A percentile compares a stretch with the other conserved stretches of the same genome.
These are phyloP conservation scores for Eilema griseolum DNA, from an alignment of 2,888 invertebrate species.

Conservation along the genomic window DNA sequence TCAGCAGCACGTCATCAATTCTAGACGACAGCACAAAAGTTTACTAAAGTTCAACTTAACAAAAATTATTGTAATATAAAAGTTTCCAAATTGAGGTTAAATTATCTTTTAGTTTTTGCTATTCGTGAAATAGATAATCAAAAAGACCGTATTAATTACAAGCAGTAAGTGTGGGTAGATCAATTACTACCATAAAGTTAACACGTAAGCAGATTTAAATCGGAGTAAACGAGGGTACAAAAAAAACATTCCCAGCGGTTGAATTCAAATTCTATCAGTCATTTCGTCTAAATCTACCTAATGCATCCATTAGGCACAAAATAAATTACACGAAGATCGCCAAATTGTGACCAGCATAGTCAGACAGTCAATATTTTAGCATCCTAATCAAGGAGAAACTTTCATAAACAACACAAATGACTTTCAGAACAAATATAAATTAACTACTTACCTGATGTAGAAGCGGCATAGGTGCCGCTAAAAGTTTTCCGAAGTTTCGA, in stretches of 20 bases:
- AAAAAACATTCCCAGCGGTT: neutral
- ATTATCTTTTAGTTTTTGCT: neutral
- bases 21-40: neutral
- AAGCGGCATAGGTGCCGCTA: conserved; percentile 77
- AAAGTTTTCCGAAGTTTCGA: conserved; percentile 64
- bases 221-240: neutral
- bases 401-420: neutral
- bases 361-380: neutral
- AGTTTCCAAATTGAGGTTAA: neutral
- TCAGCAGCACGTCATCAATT: neutral
- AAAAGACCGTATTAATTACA: neutral
- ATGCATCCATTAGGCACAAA: neutral
- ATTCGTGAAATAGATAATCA: too few species aligned
- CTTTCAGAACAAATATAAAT: neutral
- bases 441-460: conserved; percentile 71
- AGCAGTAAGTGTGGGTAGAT: neutral
- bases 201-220: neutral
- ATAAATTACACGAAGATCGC: neutral
- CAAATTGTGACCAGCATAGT: neutral
- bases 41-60: neutral
- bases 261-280: neutral
- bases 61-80: too few species aligned
- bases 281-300: neutral
- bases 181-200: neutral
- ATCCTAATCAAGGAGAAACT: neutral